Percentiles rank a stretch among this genome's conserved stretches.
Conservation (phyloP, 2,113 vertebrate genomes). For the Hymenochirus boettgeri region DNA sequence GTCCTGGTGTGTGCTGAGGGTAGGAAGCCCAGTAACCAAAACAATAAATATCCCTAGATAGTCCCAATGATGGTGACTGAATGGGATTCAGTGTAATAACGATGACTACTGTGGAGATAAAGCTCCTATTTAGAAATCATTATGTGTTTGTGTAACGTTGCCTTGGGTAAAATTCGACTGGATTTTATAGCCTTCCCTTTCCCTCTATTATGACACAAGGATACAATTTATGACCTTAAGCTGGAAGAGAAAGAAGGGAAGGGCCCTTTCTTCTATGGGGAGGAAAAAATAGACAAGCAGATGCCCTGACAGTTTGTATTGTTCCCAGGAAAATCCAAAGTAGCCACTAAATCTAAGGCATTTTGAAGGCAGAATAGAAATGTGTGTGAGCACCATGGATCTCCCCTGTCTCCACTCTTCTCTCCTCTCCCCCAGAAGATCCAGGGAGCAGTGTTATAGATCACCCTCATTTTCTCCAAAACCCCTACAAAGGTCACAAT, state of each 20-base stretch:
- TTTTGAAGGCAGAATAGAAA: constrained; percentile 52
- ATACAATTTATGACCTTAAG: constrained; percentile 64
- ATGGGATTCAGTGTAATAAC: no score
- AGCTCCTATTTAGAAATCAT: constrained; percentile 58
- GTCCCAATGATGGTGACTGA: no score
- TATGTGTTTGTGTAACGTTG: constrained; percentile 60
- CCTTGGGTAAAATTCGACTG: constrained; percentile 65
- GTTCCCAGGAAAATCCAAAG: constrained; percentile 61
- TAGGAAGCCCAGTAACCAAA: no score
- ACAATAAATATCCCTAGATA: no score
- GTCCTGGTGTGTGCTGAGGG: no score
- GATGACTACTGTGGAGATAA: constrained; percentile 33
- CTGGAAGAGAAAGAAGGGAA: constrained; percentile 59
- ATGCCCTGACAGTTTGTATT: constrained; percentile 65
- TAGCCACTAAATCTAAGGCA: constrained; percentile 55
- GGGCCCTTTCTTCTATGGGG: constrained; percentile 59
- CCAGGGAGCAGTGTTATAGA: constrained; percentile 38
- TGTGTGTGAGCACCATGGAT: constrained; percentile 46
- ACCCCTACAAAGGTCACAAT: constrained; percentile 71
- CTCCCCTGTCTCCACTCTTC: constrained; percentile 38
- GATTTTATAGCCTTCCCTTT: constrained; percentile 62
- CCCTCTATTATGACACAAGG: constrained; percentile 61
- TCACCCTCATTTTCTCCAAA: constrained; percentile 54
- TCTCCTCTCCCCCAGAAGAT: constrained; percentile 44
- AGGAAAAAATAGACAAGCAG: constrained; percentile 60